phyloP scores from a whole-genome alignment of 1,140 invertebrate genomes.

The Elymnias hypermnestra region DNA sequence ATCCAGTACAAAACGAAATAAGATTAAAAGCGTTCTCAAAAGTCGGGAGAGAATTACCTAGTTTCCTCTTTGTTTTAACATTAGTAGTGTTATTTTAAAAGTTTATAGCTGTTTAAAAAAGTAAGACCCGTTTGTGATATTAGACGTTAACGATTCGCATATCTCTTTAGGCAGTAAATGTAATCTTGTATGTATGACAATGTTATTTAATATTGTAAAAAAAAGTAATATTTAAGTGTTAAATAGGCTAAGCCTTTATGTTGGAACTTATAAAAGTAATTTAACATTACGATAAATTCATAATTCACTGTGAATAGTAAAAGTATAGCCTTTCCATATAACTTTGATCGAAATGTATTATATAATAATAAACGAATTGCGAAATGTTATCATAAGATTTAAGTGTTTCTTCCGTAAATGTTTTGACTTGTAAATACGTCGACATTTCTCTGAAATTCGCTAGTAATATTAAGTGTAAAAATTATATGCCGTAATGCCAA shows the following conservation, averaged over 20 bases:
- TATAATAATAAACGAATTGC: no score
- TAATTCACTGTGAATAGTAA: no score
- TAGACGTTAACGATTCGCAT: conserved; percentile 49
- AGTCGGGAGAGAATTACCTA: conserved; percentile 33
- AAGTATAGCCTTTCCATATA: no score
- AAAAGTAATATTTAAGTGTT: conserved; percentile 27
- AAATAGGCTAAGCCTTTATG: conserved; percentile 25
- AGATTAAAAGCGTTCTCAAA: conserved; percentile 58
- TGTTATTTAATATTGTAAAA: conserved; percentile 23
- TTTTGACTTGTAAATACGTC: no score
- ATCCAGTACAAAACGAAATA: conserved; percentile 66
- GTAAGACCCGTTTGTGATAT: conserved; percentile 65
- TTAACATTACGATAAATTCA: no score
- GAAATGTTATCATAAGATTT: no score
- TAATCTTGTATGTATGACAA: no score
- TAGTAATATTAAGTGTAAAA: no score
- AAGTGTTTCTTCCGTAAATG: no score
- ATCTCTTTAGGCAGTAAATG: conserved; percentile 31
- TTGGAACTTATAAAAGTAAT: conserved; percentile 10
- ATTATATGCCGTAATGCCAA: no score
- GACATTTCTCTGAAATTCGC: no score
- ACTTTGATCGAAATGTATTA: no score
- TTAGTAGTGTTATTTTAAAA: conserved; percentile 44
- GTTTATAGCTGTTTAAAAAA: conserved; percentile 26
- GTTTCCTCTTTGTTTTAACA: conserved; percentile 30